Base-by-base conservation (phyloP, 2,113 vertebrate genomes). In the Rissa tridactyla region DNA sequence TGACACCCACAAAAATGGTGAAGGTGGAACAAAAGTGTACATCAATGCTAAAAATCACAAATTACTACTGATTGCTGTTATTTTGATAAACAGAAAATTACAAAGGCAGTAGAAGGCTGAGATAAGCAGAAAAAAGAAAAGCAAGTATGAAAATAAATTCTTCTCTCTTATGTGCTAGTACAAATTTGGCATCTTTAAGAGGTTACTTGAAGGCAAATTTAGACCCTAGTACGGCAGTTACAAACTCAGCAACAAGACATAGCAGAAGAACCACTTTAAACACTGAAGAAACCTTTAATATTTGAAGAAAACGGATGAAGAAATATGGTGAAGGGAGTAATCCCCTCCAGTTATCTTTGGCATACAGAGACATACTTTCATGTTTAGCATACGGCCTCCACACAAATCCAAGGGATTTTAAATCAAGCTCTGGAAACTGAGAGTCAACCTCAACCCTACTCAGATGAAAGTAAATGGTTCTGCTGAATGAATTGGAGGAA, bases 401-500 rank as follows among this genome's bases (percentile, higher is more conserved):
- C 84, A 83, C 38, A 65, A 91, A 92, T 82, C 44, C 44, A 46
- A 70, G 17, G 22, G 52, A 66, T 51, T 94, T 66, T 73, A 90
- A 95, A 90, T 82, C 82, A 96, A 92, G 62, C 61, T 86, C 72
- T 44, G 42, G 34, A 77, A 42, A 85, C 72, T 64, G 54, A 93
- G 73, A 93, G 49, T 78, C 68, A 81, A 86, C 60, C 54, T 52
- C 27, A 77, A 2, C 58, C 54, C 85, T 49, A 13, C 38, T 42
- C 19, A 3, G 49, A 64, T 72, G 85, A 92, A 95, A 91, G 64
- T 44, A 90, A 85, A 32, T 52, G 70, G 55, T 80, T 83, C 76
- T 95, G 65, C 86, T 88, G 86, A 91, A 96, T 65, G 87, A 94
- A 92, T 71, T 83, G 85, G 40, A 92, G 47, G 61, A 92, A 86